Base-by-base conservation (phyloP, 1,140 invertebrate species). In the Drosophila lacertosa region DNA sequence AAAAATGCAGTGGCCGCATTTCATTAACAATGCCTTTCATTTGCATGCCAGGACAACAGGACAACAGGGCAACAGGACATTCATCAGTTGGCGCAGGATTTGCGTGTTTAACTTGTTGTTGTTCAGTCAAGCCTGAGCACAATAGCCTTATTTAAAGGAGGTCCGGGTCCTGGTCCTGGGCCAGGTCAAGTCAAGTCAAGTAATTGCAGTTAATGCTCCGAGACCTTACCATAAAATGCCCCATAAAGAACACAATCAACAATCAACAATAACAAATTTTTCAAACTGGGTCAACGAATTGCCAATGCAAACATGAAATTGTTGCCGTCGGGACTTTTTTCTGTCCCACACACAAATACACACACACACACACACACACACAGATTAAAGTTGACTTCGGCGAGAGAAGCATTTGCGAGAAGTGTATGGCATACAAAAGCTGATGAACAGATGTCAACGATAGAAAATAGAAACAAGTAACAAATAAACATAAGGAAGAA, bases 261-360 rank as follows among this genome's bases (percentile, higher is more conserved):
- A 81, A 73, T 50, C 26, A 63, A 32, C 32, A 29, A 50, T 3
- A 50, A 22, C 16, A 22, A 68, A 80, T 80, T 71, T 71, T 86
- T 57, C 63, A 58, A 84, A 80, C 81, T 86, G 75, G 81, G 81
- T 74, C 82, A 77, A 81, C 60, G 76, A 74, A 86, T 84, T 86
- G 73, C 67, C 77, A 84, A 77, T 73, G 64, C 81, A 86, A 86
- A 84, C 73, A 86, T 84, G 64, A 66, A 69, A 86, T 70, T 63
- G 66, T 37, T 66, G 50, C 59, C 42, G 42, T 35, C 37, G 44
- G 22, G n/a, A 29, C 29, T 33, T 9, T 32, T 10, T 11, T 18
- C 10, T 13, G n/a, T 2, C 35, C n/a, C 35, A 16, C n/a, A n/a
- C n/a, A n/a, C n/a, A 18, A 20, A 26, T 22, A 20, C 32, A 45